Percentiles rank a stretch among this genome's conserved stretches.
phyloP scores from a whole-genome alignment of 1,140 invertebrate species.

The Mycetomoellerius zeteki region DNA sequence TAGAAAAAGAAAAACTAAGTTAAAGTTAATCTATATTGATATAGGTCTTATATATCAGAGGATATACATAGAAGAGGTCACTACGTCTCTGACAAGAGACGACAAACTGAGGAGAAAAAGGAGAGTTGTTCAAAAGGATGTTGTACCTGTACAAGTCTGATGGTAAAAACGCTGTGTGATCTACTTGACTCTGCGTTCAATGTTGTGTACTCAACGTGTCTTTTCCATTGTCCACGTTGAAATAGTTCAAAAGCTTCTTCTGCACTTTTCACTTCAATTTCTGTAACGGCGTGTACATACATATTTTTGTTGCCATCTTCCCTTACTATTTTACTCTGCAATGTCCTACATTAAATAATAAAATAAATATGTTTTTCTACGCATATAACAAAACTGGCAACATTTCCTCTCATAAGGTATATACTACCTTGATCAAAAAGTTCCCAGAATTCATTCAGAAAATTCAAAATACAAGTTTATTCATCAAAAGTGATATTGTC shows the following conservation, averaged over 20 bases:
- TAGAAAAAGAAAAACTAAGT: no score
- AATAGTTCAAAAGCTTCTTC: slow-evolving; percentile 97
- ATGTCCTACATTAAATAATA: slow-evolving; percentile 77
- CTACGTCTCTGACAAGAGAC: no score
- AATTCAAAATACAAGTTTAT: no score
- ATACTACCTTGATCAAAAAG: no score
- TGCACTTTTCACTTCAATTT: slow-evolving; percentile 96
- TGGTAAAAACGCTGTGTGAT: slow-evolving; percentile 97
- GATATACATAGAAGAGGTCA: no score
- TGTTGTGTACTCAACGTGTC: slow-evolving; percentile 95
- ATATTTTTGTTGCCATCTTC: slow-evolving; percentile 94
- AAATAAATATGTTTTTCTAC: background rate
- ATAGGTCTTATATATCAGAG: no score
- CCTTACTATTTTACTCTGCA: slow-evolving; percentile 90
- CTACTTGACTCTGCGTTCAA: slow-evolving; percentile 97
- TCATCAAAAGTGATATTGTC: no score
- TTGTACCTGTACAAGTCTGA: slow-evolving; percentile 93
- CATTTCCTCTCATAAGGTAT: slow-evolving; percentile 1
- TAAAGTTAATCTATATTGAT: no score
- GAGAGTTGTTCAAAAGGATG: no score
- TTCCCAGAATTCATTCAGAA: no score
- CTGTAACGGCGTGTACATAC: slow-evolving; percentile 96
- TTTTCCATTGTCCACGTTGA: slow-evolving; percentile 93
- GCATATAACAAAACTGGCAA: background rate
- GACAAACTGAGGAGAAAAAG: no score